Conservation (phyloP, 2,888 invertebrate species). For the Halocaridina rubra region DNA sequence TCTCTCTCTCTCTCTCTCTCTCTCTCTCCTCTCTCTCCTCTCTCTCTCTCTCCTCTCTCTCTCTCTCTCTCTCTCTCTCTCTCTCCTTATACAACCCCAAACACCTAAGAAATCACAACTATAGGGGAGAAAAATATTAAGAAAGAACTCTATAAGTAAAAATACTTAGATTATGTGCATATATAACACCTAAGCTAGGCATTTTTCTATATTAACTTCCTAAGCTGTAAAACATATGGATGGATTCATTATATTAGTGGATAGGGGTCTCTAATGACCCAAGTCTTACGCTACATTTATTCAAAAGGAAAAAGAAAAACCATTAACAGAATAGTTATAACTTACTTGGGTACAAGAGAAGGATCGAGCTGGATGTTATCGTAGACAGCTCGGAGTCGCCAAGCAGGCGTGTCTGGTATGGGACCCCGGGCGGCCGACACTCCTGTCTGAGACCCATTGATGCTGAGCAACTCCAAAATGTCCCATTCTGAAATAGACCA, state of each 20-base stretch:
- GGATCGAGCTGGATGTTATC: slow-evolving; percentile 51
- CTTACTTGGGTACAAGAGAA: slow-evolving; percentile 39
- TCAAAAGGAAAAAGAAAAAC: too few species aligned
- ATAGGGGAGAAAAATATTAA: too few species aligned
- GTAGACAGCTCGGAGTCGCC: slow-evolving; percentile 49
- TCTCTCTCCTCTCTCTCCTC: not conserved
- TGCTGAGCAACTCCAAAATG: slow-evolving; percentile 50
- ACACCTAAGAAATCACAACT: too few species aligned
- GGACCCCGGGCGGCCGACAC: slow-evolving; percentile 49
- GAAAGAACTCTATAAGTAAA: too few species aligned
- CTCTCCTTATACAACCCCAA: not conserved
- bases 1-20: not conserved
- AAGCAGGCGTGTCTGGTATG: slow-evolving; percentile 51
- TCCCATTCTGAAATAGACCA: slow-evolving; percentile 55
- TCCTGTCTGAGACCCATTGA: slow-evolving; percentile 58
- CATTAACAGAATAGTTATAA: too few species aligned
- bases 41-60: not conserved
- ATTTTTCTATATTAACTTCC: too few species aligned
- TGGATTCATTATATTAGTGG: too few species aligned
- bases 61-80: not conserved
- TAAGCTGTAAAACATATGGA: too few species aligned
- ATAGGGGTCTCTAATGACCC: too few species aligned
- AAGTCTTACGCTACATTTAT: too few species aligned
- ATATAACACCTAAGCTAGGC: too few species aligned
- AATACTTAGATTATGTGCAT: too few species aligned